Evolutionary conservation across 1,140 invertebrate genomes (phyloP).

Genomic region (Phymastichus coffea): DNA sequence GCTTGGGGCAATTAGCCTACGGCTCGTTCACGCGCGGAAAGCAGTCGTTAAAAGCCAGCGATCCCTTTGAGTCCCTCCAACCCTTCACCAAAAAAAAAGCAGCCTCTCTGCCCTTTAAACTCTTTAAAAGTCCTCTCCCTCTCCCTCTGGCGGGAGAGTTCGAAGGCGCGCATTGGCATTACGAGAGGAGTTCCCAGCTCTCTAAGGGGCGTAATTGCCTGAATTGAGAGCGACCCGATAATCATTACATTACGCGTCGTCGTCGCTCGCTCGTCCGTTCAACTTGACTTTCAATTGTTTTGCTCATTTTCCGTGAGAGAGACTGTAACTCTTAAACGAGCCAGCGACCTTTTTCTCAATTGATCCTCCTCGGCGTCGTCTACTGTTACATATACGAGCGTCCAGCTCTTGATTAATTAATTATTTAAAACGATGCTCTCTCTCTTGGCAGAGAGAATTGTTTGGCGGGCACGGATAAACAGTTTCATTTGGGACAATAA

Average conservation of each 20-base stretch:
- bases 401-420: not conserved
- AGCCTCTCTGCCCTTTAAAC: no score
- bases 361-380: not conserved
- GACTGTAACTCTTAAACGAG: not conserved
- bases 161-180: constrained; percentile 33
- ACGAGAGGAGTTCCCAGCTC: no score
- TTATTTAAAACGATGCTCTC: no score
- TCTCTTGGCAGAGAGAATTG: no score
- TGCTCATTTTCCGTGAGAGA: not conserved
- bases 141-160: not conserved
- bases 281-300: constrained; percentile 12
- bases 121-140: no score
- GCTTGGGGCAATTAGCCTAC: no score
- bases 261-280: not conserved
- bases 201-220: constrained; percentile 44
- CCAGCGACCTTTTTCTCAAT: not conserved
- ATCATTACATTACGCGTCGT: constrained; percentile 33
- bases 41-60: no score
- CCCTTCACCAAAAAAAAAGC: no score
- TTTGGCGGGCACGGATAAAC: no score
- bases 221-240: constrained; percentile 47
- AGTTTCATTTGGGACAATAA: no score
- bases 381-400: not conserved
- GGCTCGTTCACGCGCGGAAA: no score
- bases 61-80: no score